Conservation (phyloP, 2,113 vertebrate species). For the Oreochromis tanganicae region DNA sequence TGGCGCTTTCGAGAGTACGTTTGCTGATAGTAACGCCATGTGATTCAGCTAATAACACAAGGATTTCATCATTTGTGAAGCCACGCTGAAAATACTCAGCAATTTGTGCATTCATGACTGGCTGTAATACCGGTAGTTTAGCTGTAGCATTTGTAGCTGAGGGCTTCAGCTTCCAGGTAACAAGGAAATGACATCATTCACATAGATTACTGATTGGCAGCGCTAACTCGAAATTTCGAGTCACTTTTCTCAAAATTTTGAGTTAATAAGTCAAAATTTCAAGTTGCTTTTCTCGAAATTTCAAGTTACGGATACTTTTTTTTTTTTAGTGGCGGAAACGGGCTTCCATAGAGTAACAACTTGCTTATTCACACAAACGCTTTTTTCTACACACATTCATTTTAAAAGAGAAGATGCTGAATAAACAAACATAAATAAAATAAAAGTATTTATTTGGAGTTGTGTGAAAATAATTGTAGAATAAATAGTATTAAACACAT, state of each 20-base stretch:
- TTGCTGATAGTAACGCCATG: background rate
- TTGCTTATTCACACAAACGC: background rate
- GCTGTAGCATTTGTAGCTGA: background rate
- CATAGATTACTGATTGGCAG: fast-evolving
- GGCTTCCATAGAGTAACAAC: background rate
- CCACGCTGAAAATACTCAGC: background rate
- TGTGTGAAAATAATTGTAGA: background rate
- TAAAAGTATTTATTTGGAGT: background rate
- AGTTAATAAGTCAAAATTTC: background rate
- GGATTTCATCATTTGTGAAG: background rate
- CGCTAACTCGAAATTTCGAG: background rate
- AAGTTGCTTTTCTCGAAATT: background rate
- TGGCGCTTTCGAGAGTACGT: fast-evolving
- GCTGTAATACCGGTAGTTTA: background rate
- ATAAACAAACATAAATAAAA: background rate
- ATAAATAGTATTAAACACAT: background rate
- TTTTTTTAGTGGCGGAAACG: fast-evolving
- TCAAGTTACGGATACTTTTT: background rate
- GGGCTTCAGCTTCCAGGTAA: background rate
- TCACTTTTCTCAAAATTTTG: background rate
- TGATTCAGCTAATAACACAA: no score
- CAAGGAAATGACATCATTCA: background rate
- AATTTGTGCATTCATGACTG: background rate
- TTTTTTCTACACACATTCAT: background rate
- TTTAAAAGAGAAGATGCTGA: background rate